Base-by-base conservation (phyloP, 2,888 invertebrate species). In the Pristionchus mayeri region DNA sequence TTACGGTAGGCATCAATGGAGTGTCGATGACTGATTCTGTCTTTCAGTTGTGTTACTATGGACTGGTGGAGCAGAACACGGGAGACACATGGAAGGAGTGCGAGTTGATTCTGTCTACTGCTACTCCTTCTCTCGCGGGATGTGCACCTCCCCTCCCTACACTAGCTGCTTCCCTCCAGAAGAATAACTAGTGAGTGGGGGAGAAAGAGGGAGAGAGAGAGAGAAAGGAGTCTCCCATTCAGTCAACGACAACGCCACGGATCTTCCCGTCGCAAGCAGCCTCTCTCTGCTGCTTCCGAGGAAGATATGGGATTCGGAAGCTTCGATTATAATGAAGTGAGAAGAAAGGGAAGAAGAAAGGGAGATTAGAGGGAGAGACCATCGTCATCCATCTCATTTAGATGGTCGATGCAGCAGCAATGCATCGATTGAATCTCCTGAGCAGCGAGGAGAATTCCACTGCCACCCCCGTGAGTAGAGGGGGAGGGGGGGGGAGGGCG, bases 81-180 rank as follows among this genome's bases (percentile, higher is more conserved):
- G 94, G 94, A 79, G 93, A 93, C 87, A 93, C 93, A 86, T 94
- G 94, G 94, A 89, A 84, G 6, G 92, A 94, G 85, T 91, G 92
- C 57, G 93, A 93, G 63, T 87, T 94, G 60, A 91, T 91, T 48
- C 90, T 94, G 71, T 93, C 93, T 13, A 94, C 94, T 0, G 93
- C 93, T 37, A 90, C 90, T 67, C 94, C 94, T 21, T 93, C 93
- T 76, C 87, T 93, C 24, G 93, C 93, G 4, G 93, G 93, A 4
- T 91, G 91, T n/a, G 91, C 93, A 4, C 94, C 94, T 1, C 89
- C 90, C 0, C 89, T 94, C 0, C 90, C 91, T 18, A 91, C 91
- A 2, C 82, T 92, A 24, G 87, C 87, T 27, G 91, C 90, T 34
- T 83, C 82, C 18, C 75, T 87, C 7, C 85, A 86, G 21, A 78